These are phyloP conservation scores for Callipepla squamata DNA, from an alignment of 2,113 vertebrate species.

Conservation along the genomic window DNA sequence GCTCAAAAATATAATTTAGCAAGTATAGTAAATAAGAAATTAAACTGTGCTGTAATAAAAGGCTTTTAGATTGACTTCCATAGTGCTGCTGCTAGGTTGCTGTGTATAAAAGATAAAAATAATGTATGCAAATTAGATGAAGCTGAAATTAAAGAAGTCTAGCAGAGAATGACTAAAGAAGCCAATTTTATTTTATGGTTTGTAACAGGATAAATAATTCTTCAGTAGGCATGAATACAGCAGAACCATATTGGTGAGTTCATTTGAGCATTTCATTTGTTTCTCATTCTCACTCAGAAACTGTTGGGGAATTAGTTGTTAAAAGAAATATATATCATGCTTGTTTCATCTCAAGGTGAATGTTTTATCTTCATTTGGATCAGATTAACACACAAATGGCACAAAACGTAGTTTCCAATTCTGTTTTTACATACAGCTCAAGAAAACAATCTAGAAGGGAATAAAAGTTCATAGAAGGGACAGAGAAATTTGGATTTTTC, in stretches of 20 bases:
- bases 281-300: neutral
- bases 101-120: constrained; percentile 73
- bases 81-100: constrained; percentile 15
- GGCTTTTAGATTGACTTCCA: constrained; percentile 35
- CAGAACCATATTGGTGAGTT: neutral
- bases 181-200: constrained; percentile 55
- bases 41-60: constrained; percentile 59
- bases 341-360: neutral
- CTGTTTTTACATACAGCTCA: neutral
- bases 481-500: neutral
- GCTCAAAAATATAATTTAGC: constrained; percentile 62
- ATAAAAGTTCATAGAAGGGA: too few relatives aligned
- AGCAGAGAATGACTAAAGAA: constrained; percentile 51
- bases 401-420: neutral
- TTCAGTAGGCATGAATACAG: constrained; percentile 6
- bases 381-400: neutral
- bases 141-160: constrained; percentile 64
- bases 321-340: neutral
- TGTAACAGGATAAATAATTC: constrained; percentile 51
- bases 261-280: neutral
- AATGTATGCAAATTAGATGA: constrained; percentile 72
- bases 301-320: neutral
- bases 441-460: neutral
- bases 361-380: neutral
- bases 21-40: constrained; percentile 43